These are phyloP conservation scores for Notolabrus celidotus DNA, from an alignment of 2,797 vertebrate genomes.

Conservation along the genomic window DNA sequence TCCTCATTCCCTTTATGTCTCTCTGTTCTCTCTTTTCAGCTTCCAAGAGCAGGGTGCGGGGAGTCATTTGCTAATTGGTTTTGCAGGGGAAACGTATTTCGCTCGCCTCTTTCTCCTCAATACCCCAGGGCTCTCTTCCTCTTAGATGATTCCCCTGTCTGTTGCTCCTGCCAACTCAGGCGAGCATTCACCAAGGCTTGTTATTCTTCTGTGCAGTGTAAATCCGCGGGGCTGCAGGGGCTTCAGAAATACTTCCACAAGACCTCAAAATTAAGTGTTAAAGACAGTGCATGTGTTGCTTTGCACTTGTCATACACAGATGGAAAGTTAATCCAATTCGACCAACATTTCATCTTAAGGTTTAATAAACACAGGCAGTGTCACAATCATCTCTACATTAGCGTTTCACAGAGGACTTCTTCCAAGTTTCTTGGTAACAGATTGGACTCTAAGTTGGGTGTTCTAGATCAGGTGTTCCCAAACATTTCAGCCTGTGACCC, in stretches of 20 bases:
- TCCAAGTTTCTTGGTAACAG: no score
- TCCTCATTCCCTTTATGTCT: constrained; percentile 65
- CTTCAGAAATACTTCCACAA: constrained; percentile 59
- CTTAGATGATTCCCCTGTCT: constrained; percentile 82
- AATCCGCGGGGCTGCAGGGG: constrained; percentile 70
- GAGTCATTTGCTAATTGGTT: constrained; percentile 86
- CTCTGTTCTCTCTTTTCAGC: constrained; percentile 66
- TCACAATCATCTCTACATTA: no score
- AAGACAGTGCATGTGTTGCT: constrained; percentile 36
- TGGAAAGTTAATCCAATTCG: constrained; percentile 32
- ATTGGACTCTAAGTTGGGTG: no score
- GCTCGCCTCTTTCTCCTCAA: constrained; percentile 75
- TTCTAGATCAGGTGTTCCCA: no score
- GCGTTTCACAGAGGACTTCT: no score
- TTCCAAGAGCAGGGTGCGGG: constrained; percentile 71
- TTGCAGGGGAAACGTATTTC: constrained; percentile 79
- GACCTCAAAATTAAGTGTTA: constrained; percentile 61
- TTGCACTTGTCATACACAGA: constrained; percentile 40
- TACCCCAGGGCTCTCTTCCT: constrained; percentile 78
- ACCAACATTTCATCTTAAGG: constrained; percentile 18
- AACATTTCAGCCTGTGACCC: no score
- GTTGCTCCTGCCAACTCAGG: constrained; percentile 80
- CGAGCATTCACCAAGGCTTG: constrained; percentile 75
- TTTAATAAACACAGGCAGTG: no score
- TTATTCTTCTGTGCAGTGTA: constrained; percentile 70